Evolutionary conservation across 2,888 invertebrate genomes (phyloP), one percentile per base, ranked within the genome.

Genomic region (Bedellia somnulentella): DNA sequence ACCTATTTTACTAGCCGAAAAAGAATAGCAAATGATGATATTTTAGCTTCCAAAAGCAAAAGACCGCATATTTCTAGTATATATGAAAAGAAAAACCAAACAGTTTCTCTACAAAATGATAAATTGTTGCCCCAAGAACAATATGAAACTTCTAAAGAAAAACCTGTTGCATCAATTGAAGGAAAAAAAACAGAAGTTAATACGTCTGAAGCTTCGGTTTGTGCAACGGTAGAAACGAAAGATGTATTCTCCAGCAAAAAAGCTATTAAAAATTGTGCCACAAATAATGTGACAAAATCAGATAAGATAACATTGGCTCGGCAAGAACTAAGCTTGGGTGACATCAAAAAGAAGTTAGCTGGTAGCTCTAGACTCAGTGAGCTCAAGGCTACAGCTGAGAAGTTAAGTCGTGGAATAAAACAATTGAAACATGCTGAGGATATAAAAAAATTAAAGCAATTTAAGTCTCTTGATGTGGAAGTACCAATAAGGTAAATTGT

Each of bases 1-100:
- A 80, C 82, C 38, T 90, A 80, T 75, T 90, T 88, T 57, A 84
- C 80, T 54, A 83, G 83, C 46, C 80, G 89, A 49, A 90, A 90
- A 67, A 80, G 89, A 45, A 78, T 82, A 34, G 86, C 85, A n/a
- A 57, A 71, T 5, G 87, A 88, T 29, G 88, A 89, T 50, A 51
- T 67, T 46, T 44, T 61, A 49, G 54, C 70, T 58, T 52, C 71
- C 31, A 76, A 80, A 56, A 79, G 57, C 52, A 82, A 82, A 54
- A 41, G 66, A 35, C 47, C 60, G 25, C 59, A 64, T 36, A 41
- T 66, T 8, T 62, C 66, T 28, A 45, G 53, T 31, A n/a, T n/a
- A n/a, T n/a, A n/a, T n/a, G 37, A 37, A 33, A 38, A 38, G 36
- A 55, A 55, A 40, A 52, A 53, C 15, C 5, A 18, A 18, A 18